Percentiles rank a stretch among this genome's conserved stretches.
Conservation (phyloP, 2,797 vertebrate species). For the Sternarchorhynchus goeldii region DNA sequence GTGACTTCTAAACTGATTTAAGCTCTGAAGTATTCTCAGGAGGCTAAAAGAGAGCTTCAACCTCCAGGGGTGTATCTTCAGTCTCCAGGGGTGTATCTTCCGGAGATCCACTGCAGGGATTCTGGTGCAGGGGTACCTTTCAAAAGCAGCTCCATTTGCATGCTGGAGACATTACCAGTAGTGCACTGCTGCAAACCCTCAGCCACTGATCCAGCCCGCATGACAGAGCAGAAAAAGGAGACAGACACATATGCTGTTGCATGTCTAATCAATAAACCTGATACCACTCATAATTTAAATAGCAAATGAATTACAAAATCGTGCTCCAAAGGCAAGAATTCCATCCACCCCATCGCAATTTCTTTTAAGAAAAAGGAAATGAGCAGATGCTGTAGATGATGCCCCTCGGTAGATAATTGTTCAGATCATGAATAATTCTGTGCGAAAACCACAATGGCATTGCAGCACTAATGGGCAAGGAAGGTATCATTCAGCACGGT, state of each 20-base stretch:
- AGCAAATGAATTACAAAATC: constrained; percentile 56
- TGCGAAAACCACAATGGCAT: constrained; percentile 12
- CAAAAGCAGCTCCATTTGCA: constrained; percentile 19
- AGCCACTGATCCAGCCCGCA: neutral
- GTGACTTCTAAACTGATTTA: constrained; percentile 4
- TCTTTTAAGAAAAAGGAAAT: constrained; percentile 55
- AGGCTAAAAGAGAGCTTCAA: neutral
- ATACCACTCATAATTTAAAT: constrained; percentile 53
- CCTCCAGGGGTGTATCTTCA: neutral
- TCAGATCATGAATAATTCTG: constrained; percentile 6
- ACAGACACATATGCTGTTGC: constrained; percentile 7
- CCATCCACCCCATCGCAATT: constrained; percentile 66
- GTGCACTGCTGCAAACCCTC: constrained; percentile 6
- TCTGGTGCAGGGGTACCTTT: constrained; percentile 7
- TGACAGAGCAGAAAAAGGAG: constrained; percentile 31
- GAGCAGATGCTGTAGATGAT: neutral
- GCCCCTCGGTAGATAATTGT: neutral
- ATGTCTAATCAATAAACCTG: constrained; percentile 51
- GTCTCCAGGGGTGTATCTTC: neutral
- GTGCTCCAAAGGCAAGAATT: constrained; percentile 44
- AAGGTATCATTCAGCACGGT: neutral
- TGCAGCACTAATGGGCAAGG: constrained; percentile 4
- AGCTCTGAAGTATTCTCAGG: neutral
- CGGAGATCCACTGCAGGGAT: neutral
- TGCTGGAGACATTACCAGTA: constrained; percentile 2